Base-by-base conservation (phyloP, 2,113 vertebrate genomes). In the Bos taurus region DNA sequence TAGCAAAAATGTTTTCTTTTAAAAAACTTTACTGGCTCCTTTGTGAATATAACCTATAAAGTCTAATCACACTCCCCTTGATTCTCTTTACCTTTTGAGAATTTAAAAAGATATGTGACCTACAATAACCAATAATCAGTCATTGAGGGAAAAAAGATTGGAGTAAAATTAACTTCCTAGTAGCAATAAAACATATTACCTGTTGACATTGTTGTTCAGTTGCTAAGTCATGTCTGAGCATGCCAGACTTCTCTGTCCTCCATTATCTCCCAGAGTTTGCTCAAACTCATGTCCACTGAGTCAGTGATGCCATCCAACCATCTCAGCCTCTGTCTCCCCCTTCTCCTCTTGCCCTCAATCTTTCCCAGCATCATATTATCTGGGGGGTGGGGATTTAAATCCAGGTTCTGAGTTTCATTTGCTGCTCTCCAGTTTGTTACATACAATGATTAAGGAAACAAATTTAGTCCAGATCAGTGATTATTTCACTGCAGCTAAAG, bases 1-100 rank as follows among this genome's bases (percentile, higher is more conserved):
- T 98, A 91, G 56, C 87, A 95, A 98, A 60, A 67, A 4, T 91
- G 54, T 96, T 98, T 52, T 95, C 92, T 97, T 98, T 97, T 92
- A 23, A 83, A 83, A 97, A 92, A 7, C 19, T 48, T 97, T 90
- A 97, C 95, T 97, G 96, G 88, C 50, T 98, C 95, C 80, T 60
- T 86, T 89, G 60, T 56, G 86, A 43, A 52, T 71, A 83, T 50
- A 87, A 82, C 26, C 7, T 60, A 30, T 56, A 77, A 82, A 10
- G 1, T 46, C 59, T 91, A 77, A 88, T 3, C 3, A 85, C 7
- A 36, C 6, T 67, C 21, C 6, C 28, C 21, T 67, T 17, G 17
- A 54, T 89, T 94, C 80, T 40, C 93, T 80, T 94, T 74, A 87
- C 74, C 12, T 23, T 77, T 92, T 87, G 74, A 94, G 36, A 21